phyloP scores from a whole-genome alignment of 2,113 vertebrate species.

The Cercopithecus mona region DNA sequence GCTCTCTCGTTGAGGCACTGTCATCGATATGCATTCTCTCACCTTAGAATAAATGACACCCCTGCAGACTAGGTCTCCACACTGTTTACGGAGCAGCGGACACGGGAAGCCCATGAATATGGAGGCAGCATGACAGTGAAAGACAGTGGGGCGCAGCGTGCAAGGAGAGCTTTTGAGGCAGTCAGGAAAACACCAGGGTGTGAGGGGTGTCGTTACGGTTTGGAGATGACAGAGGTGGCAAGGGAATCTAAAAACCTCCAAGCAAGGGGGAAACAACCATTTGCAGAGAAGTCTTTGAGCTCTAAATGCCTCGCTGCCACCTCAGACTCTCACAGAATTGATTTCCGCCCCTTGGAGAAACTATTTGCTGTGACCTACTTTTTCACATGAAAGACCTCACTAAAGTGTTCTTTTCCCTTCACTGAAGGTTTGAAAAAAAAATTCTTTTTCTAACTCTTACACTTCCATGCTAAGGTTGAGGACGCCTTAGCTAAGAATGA shows the following conservation, averaged over 20 bases:
- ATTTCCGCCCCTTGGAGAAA: slow-evolving; percentile 41
- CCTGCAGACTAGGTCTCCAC: not conserved
- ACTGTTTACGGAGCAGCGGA: not conserved
- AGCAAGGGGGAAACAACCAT: not conserved
- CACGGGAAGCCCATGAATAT: rapidly evolving
- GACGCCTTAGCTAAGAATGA: not conserved
- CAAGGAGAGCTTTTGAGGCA: not conserved
- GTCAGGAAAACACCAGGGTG: not conserved
- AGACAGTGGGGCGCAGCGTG: rapidly evolving
- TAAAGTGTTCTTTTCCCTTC: not conserved
- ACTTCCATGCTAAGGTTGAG: not conserved
- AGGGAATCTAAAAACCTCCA: not conserved
- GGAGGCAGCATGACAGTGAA: rapidly evolving
- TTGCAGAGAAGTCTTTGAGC: not conserved
- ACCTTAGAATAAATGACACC: not conserved
- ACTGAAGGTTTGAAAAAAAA: not conserved
- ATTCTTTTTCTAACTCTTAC: not conserved
- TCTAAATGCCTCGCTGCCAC: not conserved
- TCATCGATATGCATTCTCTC: slow-evolving; percentile 15
- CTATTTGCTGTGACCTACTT: slow-evolving; percentile 63
- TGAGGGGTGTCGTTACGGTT: not conserved
- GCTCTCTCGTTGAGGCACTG: not conserved
- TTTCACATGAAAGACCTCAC: not conserved
- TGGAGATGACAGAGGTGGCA: not conserved
- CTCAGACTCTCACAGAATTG: not conserved